Conservation (phyloP, 1,140 invertebrate genomes). For the Nymphalis io region DNA sequence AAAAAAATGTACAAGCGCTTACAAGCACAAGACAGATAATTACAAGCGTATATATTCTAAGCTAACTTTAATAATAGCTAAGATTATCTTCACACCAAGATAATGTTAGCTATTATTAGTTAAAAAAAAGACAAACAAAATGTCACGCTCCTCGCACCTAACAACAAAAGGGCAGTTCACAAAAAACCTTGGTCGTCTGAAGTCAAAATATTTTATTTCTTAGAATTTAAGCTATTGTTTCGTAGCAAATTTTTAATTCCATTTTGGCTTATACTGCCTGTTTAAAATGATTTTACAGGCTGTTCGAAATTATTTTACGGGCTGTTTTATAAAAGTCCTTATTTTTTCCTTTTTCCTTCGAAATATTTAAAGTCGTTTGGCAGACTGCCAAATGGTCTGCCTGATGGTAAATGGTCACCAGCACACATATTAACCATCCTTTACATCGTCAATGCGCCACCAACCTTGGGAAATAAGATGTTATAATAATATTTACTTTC, state of each 20-base stretch:
- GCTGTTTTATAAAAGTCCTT: background rate
- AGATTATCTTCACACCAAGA: slow-evolving; percentile 17
- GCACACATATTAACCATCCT: too few species aligned
- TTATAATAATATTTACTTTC: too few species aligned
- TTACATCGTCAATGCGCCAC: too few species aligned
- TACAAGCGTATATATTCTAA: too few species aligned
- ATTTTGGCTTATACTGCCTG: background rate
- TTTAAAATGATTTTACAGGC: background rate
- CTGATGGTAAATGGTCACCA: too few species aligned
- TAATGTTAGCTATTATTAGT: slow-evolving; percentile 2
- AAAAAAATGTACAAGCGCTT: too few species aligned
- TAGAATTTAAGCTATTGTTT: slow-evolving; percentile 56
- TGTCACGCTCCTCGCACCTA: slow-evolving; percentile 5
- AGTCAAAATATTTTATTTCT: slow-evolving; percentile 65
- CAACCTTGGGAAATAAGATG: too few species aligned
- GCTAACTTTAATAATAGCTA: too few species aligned
- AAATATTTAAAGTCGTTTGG: too few species aligned
- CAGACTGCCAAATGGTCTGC: too few species aligned
- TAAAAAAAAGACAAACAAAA: slow-evolving; percentile 14
- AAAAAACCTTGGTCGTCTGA: slow-evolving; percentile 49
- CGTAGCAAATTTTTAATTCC: slow-evolving; percentile 33
- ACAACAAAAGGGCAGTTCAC: slow-evolving; percentile 45
- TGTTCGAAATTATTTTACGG: background rate
- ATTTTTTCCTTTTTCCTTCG: background rate
- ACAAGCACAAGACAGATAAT: too few species aligned